phyloP scores from a whole-genome alignment of 2,113 vertebrate genomes.

The Symphodus melops region DNA sequence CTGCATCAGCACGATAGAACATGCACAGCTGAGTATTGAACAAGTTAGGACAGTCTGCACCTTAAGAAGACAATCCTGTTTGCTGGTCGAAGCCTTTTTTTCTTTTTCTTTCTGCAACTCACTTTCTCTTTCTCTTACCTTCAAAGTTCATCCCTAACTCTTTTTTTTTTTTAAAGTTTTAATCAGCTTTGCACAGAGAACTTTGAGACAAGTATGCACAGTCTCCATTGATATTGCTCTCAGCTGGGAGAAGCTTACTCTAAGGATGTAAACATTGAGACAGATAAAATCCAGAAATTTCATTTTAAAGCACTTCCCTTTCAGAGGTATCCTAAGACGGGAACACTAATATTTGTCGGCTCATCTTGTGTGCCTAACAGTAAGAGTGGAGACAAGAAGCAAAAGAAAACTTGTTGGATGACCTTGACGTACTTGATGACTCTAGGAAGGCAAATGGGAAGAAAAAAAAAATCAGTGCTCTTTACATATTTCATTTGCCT shows the following conservation, averaged over 20 bases:
- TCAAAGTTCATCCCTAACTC: conserved; percentile 25
- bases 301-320: conserved; percentile 45
- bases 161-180: conserved; percentile 23
- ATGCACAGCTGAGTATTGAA: conserved; percentile 3
- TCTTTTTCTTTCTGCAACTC: conserved; percentile 6
- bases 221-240: conserved; percentile 50
- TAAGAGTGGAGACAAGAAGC: conserved; percentile 15
- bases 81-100: conserved; percentile 32
- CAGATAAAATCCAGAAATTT: conserved; percentile 37
- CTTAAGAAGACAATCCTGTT: conserved; percentile 31
- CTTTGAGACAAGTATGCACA: conserved; percentile 30
- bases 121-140: conserved; percentile 23
- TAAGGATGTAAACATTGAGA: conserved; percentile 46
- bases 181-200: conserved; percentile 56
- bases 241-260: conserved; percentile 45
- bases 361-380: conserved; percentile 25
- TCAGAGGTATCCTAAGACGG: conserved; percentile 29
- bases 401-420: conserved; percentile 30
- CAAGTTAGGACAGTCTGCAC: conserved; percentile 20
- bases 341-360: conserved; percentile 60
- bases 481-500: background rate
- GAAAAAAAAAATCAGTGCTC: background rate
- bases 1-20: conserved; percentile 53
- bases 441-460: background rate
- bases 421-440: conserved; percentile 52